These are phyloP conservation scores for Elephas maximus DNA, from an alignment of 2,113 vertebrate genomes.

Conservation along the genomic window DNA sequence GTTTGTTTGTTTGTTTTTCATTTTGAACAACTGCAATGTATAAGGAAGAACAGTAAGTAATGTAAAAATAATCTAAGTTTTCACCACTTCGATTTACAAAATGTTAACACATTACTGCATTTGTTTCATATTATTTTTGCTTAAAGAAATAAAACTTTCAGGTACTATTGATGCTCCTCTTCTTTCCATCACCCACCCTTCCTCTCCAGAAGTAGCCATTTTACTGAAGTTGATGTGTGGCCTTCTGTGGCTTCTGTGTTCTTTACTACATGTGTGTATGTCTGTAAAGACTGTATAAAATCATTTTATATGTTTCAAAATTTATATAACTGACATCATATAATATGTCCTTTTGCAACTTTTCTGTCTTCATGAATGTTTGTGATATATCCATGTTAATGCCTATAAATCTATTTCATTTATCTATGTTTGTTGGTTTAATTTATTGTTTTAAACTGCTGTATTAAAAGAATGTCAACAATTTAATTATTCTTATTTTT, in stretches of 20 bases:
- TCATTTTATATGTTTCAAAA: background rate
- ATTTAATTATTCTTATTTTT: background rate
- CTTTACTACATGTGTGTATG: background rate
- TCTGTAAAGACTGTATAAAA: background rate
- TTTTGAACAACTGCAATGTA: background rate
- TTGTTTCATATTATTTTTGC: conserved; percentile 1
- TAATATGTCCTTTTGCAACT: background rate
- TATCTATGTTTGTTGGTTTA: background rate
- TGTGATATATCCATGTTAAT: background rate
- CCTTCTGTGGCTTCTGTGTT: background rate
- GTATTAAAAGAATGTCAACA: background rate
- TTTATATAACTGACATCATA: background rate
- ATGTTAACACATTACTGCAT: background rate
- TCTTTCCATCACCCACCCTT: background rate
- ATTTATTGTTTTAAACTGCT: background rate
- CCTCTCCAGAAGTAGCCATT: background rate
- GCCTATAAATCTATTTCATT: background rate
- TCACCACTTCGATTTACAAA: background rate
- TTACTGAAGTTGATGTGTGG: background rate
- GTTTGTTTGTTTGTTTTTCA: too few relatives aligned
- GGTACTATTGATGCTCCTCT: background rate
- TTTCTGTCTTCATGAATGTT: background rate
- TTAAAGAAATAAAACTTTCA: background rate
- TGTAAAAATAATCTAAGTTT: background rate
- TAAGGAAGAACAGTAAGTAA: background rate